Percentiles rank a stretch among this genome's conserved stretches.
Conservation (phyloP, 2,797 vertebrate species). For the Enteromius treurensis region DNA sequence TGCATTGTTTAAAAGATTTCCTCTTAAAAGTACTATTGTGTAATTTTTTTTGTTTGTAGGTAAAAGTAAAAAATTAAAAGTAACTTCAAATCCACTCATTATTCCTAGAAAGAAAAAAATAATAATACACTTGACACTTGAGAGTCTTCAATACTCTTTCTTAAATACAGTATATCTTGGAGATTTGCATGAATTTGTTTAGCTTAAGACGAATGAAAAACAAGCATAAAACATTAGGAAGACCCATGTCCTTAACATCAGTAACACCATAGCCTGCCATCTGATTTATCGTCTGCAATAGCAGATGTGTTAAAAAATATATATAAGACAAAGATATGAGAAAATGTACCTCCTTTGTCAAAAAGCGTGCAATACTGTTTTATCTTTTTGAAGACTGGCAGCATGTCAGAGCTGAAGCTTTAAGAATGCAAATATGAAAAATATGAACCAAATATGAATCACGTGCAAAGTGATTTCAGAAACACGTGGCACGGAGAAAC, state of each 20-base stretch:
- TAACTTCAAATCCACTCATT: neutral
- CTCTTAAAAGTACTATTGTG: neutral
- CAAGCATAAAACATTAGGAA: slow-evolving; percentile 34
- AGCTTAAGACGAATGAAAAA: slow-evolving; percentile 29
- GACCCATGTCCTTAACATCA: slow-evolving; percentile 1
- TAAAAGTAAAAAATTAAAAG: neutral
- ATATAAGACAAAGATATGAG: neutral
- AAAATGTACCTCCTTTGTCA: neutral
- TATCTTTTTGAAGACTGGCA: neutral
- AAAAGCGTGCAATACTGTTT: slow-evolving; percentile 20
- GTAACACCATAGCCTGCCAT: neutral
- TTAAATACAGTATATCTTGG: slow-evolving; percentile 18
- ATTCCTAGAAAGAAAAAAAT: neutral
- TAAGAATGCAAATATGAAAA: slow-evolving; percentile 2
- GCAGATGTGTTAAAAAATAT: neutral
- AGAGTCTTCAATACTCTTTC: neutral
- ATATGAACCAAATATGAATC: no score
- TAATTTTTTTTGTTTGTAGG: neutral
- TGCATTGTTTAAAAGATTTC: neutral
- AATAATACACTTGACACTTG: neutral
- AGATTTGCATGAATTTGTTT: neutral
- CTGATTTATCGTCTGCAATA: slow-evolving; percentile 11
- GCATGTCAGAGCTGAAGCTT: slow-evolving; percentile 7
- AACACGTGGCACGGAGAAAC: slow-evolving; percentile 23
- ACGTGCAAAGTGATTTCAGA: neutral